Base-by-base conservation (phyloP, 2,888 invertebrate species). In the Hartigia nigra region DNA sequence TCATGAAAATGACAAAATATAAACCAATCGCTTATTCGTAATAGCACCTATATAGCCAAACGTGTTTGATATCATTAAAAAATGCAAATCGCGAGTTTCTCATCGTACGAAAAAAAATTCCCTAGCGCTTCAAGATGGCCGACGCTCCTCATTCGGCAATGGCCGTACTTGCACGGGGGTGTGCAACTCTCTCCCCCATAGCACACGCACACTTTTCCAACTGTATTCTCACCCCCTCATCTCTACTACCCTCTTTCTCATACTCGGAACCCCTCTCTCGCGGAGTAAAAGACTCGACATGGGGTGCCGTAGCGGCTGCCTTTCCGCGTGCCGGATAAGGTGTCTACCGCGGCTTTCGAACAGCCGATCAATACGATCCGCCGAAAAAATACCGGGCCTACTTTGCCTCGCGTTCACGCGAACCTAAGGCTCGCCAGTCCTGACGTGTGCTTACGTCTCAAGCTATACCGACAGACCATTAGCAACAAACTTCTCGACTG, bases 291-390 rank as follows among this genome's bases (percentile, higher is more conserved):
- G 72, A 34, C 72, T 72, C 72, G 72, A 72, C 72, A 72, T 72
- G 72, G 72, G 72, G 72, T 72, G 72, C 31, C 72, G 31, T 32
- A 31, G 72, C 31, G 32, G 34, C 72, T 72, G 72, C 72, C 72
- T 72, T 72, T 72, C 72, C 72, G 72, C 72, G 72, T 31, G 72
- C 32, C 72, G 72, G 72, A 72, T 72, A 72, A 72, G 72, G 72
- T 72, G 72, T 72, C 72, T 72, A 31, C 31, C 31, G 32, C 72
- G 72, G 32, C 32, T 72, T 72, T 72, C 72, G 72, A 31, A 72
- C 55, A 9, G 23, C 32, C 72, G 72, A 72, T 72, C 72, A 72
- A 72, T 72, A 72, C 72, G 72, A 72, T 72, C 34, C 72, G 72
- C 34, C 32, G 72, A 72, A 72, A 72, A 72, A 72, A 72, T 72